Evolutionary conservation across 35 echinoderm and acorn worm species (phyloP).

Genomic region (Apostichopus parvimensis): DNA sequence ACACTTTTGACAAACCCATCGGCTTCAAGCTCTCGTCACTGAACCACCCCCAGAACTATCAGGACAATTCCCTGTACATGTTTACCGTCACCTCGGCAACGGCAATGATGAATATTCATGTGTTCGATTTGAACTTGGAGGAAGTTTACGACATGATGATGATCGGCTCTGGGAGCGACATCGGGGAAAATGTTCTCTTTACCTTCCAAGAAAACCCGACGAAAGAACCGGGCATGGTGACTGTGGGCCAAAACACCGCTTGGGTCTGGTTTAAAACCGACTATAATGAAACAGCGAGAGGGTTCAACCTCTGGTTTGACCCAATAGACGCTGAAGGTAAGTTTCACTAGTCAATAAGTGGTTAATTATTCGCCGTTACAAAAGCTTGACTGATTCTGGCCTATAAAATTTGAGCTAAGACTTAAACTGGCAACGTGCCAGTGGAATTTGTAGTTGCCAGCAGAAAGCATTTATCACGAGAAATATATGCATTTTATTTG

Average conservation of each 20-base stretch:
- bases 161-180: background rate
- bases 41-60: conserved; percentile 28
- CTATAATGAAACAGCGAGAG: conserved; percentile 44
- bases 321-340: conserved; percentile 11
- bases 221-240: background rate
- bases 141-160: conserved; percentile 38
- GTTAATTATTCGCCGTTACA: too few relatives aligned
- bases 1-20: conserved; percentile 1
- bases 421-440: too few relatives aligned
- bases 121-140: conserved; percentile 38
- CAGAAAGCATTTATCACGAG: too few relatives aligned
- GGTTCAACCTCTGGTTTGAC: conserved; percentile 50
- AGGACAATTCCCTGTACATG: conserved; percentile 44
- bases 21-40: conserved; percentile 24
- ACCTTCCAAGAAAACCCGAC: conserved; percentile 40
- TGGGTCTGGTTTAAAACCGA: conserved; percentile 49
- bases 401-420: too few relatives aligned
- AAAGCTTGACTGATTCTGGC: too few relatives aligned
- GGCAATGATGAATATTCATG: conserved; percentile 5
- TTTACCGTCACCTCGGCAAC: conserved; percentile 21
- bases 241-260: background rate
- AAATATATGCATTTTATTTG: too few relatives aligned
- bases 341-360: background rate
- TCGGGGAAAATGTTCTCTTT: conserved; percentile 10
- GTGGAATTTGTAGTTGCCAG: too few relatives aligned